These are phyloP conservation scores for Bombus terrestris DNA, from an alignment of 1,140 invertebrate species.

Conservation along the genomic window DNA sequence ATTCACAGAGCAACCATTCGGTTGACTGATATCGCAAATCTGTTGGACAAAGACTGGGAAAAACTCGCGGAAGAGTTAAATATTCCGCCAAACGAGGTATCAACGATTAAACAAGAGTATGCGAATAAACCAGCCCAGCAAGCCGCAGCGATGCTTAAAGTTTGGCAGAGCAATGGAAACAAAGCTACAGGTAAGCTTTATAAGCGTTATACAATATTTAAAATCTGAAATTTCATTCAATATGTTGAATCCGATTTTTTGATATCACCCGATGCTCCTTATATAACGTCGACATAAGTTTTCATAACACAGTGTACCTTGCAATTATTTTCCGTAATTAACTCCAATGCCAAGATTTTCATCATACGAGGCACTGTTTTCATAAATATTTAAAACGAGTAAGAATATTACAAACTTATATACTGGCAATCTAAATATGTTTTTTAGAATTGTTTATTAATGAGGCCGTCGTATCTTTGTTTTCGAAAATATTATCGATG, in stretches of 20 bases:
- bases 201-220: neutral
- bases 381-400: too few relatives aligned
- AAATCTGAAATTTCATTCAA: too few relatives aligned
- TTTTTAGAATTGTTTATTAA: neutral
- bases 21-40: slow-evolving; percentile 95
- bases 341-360: too few relatives aligned
- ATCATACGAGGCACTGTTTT: too few relatives aligned
- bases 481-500: neutral
- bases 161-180: slow-evolving; percentile 91
- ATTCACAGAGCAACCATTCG: slow-evolving; percentile 91
- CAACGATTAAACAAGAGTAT: slow-evolving; percentile 93
- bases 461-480: neutral
- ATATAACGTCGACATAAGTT: neutral
- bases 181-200: slow-evolving; percentile 87
- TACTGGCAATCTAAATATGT: neutral
- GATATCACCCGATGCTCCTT: neutral
- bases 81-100: slow-evolving; percentile 92
- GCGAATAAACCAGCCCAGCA: slow-evolving; percentile 93
- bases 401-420: neutral
- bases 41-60: slow-evolving; percentile 96
- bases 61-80: slow-evolving; percentile 92
- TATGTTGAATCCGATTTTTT: neutral
- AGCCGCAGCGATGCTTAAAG: slow-evolving; percentile 95
- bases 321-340: too few relatives aligned
- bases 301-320: neutral